Evolutionary conservation across 2,797 vertebrate species (phyloP), one percentile per base, ranked within the genome.

Genomic region (Loriculus beryllinus): DNA sequence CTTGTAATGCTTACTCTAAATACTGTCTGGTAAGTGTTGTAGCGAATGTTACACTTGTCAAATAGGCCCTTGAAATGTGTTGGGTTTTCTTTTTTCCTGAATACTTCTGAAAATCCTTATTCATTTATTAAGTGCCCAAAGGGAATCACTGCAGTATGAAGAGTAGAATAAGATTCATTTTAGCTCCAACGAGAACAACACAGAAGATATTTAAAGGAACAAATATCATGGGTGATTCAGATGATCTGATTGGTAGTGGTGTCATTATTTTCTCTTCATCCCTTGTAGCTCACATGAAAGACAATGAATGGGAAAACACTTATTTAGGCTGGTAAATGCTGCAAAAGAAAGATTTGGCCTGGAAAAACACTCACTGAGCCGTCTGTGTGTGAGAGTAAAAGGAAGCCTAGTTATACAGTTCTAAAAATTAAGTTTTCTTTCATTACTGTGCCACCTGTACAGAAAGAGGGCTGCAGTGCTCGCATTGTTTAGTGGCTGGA

Each of bases 41-140:
- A 68, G 79, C 35, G 69, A 70, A 40, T 59, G 57, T 87, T 82
- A 78, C 52, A 54, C 35, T 69, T 81, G 71, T 81, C 81, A 84
- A 74, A 82, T 28, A 65, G 39, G 64, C 69, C 14, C 75, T 75
- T 82, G 72, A 86, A 82, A 92, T 75, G 42, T 37, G 71, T 29
- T 76, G 25, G 22, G 33, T 57, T 51, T 69, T 59, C 67, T 82
- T 60, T 67, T 12, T 43, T 11, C 16, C 43, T 52, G 56, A 89
- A 95, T 71, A 45, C 9, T 68, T 18, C 31, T 86, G 65, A 92
- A 94, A 88, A 94, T 83, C 10, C 31, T 82, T 79, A 88, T 82
- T 88, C 21, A 68, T 95, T 87, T 95, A 83, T 85, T 81, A 85
- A 94, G 65, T 72, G 64, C 57, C 86, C 91, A 62, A 89, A 94